phyloP scores from a whole-genome alignment of 2,797 vertebrate species.

The Okamejei kenojei region DNA sequence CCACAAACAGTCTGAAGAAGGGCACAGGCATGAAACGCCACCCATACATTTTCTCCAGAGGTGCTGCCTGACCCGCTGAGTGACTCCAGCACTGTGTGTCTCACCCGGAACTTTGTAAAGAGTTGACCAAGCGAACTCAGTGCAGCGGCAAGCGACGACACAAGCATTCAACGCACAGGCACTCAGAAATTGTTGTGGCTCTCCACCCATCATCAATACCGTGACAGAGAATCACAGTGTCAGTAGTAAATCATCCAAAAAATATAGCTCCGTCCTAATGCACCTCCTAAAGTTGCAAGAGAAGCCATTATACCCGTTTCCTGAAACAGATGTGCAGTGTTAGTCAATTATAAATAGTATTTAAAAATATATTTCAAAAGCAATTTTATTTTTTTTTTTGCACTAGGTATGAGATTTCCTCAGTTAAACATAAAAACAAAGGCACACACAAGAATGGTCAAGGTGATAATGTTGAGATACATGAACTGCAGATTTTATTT shows the following conservation, averaged over 20 bases:
- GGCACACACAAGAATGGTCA: not conserved
- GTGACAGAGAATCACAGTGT: not conserved
- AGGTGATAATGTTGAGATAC: too few species aligned
- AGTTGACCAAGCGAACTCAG: not conserved
- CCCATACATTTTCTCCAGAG: too few species aligned
- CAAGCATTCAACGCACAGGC: not conserved
- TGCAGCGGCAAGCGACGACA: not conserved
- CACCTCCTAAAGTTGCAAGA: not conserved
- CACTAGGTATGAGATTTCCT: not conserved
- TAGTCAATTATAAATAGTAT: constrained; percentile 19
- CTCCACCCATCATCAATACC: not conserved
- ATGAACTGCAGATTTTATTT: too few species aligned
- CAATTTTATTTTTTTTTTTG: not conserved
- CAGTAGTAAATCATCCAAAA: not conserved
- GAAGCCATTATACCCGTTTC: not conserved
- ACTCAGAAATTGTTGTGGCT: not conserved
- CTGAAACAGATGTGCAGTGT: not conserved
- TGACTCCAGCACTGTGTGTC: too few species aligned
- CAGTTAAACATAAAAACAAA: not conserved
- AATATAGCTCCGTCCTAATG: not conserved
- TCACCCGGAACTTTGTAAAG: not conserved
- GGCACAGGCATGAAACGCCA: too few species aligned
- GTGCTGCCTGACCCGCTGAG: too few species aligned
- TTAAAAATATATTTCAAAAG: constrained; percentile 10
- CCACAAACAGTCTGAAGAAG: too few species aligned